A percentile compares a stretch with the other conserved stretches of the same genome.
These are phyloP conservation scores for Drosophila lutescens DNA, from an alignment of 2,888 invertebrate genomes.

Conservation along the genomic window DNA sequence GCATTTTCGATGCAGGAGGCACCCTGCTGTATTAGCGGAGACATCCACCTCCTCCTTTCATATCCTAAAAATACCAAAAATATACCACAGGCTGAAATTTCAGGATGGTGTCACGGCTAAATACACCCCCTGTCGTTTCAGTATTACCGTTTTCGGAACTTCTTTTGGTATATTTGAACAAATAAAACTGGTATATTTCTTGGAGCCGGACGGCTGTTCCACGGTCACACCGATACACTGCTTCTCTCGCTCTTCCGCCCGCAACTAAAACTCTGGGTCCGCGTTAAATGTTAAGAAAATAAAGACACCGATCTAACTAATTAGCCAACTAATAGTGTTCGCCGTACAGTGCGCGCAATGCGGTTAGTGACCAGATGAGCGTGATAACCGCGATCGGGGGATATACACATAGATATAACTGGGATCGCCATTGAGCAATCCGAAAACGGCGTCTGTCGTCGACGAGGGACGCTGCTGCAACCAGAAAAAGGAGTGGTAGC, in stretches of 20 bases:
- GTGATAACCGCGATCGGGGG: conserved; percentile 5
- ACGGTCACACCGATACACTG: neutral
- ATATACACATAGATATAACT: neutral
- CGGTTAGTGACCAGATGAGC: conserved; percentile 8
- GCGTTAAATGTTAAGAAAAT: conserved; percentile 26
- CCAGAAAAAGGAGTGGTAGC: conserved; percentile 73
- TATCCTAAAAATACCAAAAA: too few relatives aligned
- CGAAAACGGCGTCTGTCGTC: conserved; percentile 19
- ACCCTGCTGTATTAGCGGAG: too few relatives aligned
- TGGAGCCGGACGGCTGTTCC: too few relatives aligned
- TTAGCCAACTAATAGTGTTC: conserved; percentile 5
- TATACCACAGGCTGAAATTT: too few relatives aligned
- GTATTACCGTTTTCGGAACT: too few relatives aligned
- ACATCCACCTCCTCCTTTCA: too few relatives aligned
- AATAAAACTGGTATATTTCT: too few relatives aligned
- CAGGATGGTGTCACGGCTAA: too few relatives aligned
- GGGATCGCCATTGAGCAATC: conserved; percentile 18
- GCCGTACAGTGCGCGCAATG: conserved; percentile 23
- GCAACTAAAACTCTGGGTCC: conserved; percentile 25
- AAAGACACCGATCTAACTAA: conserved; percentile 18
- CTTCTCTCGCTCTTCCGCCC: conserved; percentile 28
- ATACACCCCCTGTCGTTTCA: too few relatives aligned
- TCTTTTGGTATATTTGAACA: too few relatives aligned
- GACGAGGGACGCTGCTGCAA: conserved; percentile 59
- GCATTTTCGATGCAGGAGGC: too few relatives aligned